Percentiles rank a stretch among this genome's conserved stretches.
Conservation (phyloP, 2,888 invertebrate genomes). For the Dasysyrphus albostriatus region DNA sequence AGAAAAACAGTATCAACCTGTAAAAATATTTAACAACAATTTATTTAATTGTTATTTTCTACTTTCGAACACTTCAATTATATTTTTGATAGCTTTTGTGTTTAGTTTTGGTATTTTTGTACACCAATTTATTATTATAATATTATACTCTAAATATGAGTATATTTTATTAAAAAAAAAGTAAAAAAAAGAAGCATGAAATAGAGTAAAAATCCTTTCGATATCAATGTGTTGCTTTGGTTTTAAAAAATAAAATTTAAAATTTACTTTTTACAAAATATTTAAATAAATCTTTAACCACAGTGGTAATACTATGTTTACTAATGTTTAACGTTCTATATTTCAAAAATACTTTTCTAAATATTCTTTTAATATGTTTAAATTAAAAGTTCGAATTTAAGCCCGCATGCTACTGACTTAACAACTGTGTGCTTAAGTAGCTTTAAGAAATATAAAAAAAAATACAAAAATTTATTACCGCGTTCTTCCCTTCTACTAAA, state of each 20-base stretch:
- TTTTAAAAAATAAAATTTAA: neutral
- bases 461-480: neutral
- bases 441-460: slow-evolving; percentile 3
- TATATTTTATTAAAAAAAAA: neutral
- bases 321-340: slow-evolving; percentile 32
- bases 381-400: neutral
- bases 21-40: slow-evolving; percentile 12
- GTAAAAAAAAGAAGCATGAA: slow-evolving; percentile 54
- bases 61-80: neutral
- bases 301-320: slow-evolving; percentile 54
- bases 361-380: neutral
- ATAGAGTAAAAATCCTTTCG: slow-evolving; percentile 73
- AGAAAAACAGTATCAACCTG: slow-evolving; percentile 54
- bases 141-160: neutral
- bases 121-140: neutral
- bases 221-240: slow-evolving; percentile 64
- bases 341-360: slow-evolving; percentile 2
- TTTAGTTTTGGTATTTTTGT: slow-evolving; percentile 46
- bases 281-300: neutral
- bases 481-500: slow-evolving; percentile 15
- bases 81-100: slow-evolving; percentile 51
- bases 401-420: slow-evolving; percentile 55
- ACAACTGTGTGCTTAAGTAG: slow-evolving; percentile 57
- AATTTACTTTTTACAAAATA: slow-evolving; percentile 3
- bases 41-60: slow-evolving; percentile 4